Base-by-base conservation (phyloP, 37 sponge, comb jelly and placozoan species). In the Mnemiopsis leidyi region DNA sequence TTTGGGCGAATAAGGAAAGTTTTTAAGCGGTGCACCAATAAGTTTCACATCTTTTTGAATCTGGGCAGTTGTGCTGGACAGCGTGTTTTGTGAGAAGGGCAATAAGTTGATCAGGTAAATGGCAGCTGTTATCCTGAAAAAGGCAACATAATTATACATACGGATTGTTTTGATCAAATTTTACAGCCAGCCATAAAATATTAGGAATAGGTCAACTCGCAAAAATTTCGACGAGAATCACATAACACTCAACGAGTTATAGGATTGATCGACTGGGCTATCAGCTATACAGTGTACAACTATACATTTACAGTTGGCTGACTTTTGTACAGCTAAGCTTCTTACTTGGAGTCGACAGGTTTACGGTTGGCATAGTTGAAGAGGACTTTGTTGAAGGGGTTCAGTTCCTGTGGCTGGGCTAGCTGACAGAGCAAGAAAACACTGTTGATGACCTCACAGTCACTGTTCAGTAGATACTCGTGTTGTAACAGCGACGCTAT, bases 351-450 rank as follows among this genome's bases (percentile, higher is more conserved):
- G 7, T 26, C 21, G 33, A 34, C 34, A 34, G 79, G 79, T 77
- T 77, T 31, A 0, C 32, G 79, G 90, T 85, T 85, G 23, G 36
- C 90, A 85, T 85, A 85, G 90, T 85, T 85, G 90, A 85, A 85
- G 32, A 85, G 38, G 39, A 25, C 29, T 26, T 40, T 85, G 90
- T 85, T 85, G 29, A 85, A 85, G 24, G 90, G 90, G 90, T 85
- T 85, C 26, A 85, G 26, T 39, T 85, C 90, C 61, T 85, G 90
- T 7, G 90, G 90, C 30, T 85, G 90, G 2, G 61, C 90, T 0
- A 85, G 38, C 3, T 85, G 61, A 85, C 90, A 85, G 29, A 85
- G 29, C 36, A 85, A 33, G 36, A 85, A 85, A n/a, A 85, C 26
- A 40, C 90, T 40, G 90, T 85, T 85, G 35, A 85, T 85, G 0